phyloP scores from a whole-genome alignment of 1,140 invertebrate genomes.

The Odontomachus brunneus region DNA sequence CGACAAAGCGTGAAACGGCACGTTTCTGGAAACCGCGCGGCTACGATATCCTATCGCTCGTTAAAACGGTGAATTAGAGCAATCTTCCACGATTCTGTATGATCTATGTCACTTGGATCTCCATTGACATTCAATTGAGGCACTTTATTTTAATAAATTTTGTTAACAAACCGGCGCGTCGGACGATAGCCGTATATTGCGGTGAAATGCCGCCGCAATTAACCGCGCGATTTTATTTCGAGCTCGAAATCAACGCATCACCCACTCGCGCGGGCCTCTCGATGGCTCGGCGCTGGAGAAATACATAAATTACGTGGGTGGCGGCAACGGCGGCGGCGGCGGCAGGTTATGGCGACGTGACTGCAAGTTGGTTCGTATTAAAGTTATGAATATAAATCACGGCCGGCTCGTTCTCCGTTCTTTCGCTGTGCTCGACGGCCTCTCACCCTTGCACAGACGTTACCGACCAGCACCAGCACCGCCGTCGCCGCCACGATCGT shows the following conservation, averaged over 20 bases:
- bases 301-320: conserved; percentile 76
- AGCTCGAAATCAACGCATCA: conserved; percentile 21
- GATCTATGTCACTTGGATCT: conserved; percentile 6
- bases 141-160: conserved; percentile 45
- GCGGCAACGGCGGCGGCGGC: conserved; percentile 25
- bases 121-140: conserved; percentile 16
- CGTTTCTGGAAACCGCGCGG: background rate
- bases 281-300: conserved; percentile 66
- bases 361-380: conserved; percentile 79
- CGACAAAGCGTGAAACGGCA: background rate
- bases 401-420: conserved; percentile 67
- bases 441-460: conserved; percentile 46
- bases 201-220: background rate
- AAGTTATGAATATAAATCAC: conserved; percentile 83
- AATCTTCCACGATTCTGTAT: background rate
- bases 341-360: conserved; percentile 75
- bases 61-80: background rate
- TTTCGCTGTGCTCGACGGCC: conserved; percentile 47
- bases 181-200: background rate
- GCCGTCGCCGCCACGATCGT: conserved; percentile 36
- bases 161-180: conserved; percentile 16
- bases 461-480: conserved; percentile 18
- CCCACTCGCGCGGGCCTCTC: conserved; percentile 37
- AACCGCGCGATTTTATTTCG: conserved; percentile 56
- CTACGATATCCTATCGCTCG: background rate